phyloP scores from a whole-genome alignment of 2,888 invertebrate genomes.

The Polyommatus iphigenia region DNA sequence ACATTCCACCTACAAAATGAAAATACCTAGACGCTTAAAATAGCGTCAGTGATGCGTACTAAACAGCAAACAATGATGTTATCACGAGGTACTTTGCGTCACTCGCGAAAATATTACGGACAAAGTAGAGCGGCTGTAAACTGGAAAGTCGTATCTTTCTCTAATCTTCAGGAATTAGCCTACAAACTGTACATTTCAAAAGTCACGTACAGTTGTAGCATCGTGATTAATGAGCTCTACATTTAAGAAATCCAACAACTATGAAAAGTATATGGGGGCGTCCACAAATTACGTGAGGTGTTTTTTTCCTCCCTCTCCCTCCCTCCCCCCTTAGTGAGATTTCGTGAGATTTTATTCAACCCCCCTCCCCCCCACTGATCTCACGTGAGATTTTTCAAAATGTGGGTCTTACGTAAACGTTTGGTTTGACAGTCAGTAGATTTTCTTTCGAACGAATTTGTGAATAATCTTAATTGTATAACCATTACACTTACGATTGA shows the following conservation, averaged over 20 bases:
- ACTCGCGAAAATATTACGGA: constrained; percentile 8
- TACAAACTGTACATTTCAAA: background rate
- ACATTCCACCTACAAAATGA: background rate
- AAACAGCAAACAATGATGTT: constrained; percentile 20
- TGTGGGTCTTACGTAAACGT: too few species aligned
- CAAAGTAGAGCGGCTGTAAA: background rate
- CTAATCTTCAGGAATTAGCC: background rate
- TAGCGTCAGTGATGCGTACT: background rate
- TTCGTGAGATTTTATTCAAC: too few species aligned
- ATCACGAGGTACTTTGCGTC: constrained; percentile 18
- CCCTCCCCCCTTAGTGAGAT: too few species aligned
- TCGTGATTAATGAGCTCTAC: background rate
- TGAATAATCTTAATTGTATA: too few species aligned
- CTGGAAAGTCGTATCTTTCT: background rate
- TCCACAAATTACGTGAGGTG: too few species aligned
- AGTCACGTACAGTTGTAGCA: background rate
- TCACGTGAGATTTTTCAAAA: too few species aligned
- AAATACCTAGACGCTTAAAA: background rate
- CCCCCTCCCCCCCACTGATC: too few species aligned
- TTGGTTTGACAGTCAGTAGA: too few species aligned
- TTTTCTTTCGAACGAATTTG: too few species aligned
- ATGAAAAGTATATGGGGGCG: too few species aligned
- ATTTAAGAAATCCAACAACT: background rate
- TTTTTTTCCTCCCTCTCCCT: too few species aligned
- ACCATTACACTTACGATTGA: too few species aligned